Conservation (phyloP, 2,888 invertebrate species). For the Amitus sp. region DNA sequence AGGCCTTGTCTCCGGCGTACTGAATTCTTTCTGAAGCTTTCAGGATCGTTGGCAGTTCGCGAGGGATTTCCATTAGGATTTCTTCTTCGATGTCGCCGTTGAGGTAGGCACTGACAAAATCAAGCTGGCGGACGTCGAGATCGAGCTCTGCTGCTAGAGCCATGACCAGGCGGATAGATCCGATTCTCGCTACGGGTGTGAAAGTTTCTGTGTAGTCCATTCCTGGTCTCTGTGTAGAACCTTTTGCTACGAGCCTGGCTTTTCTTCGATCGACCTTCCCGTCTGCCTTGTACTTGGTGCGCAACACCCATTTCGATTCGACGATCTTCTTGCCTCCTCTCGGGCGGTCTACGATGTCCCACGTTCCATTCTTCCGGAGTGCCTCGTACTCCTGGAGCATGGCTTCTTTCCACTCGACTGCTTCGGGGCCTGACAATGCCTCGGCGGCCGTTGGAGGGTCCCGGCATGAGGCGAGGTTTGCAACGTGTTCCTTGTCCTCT, state of each 20-base stretch:
- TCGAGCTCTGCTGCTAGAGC: too few relatives aligned
- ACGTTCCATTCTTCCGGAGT: constrained; percentile 13
- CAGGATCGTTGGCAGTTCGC: neutral
- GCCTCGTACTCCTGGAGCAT: neutral
- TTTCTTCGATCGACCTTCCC: constrained; percentile 28
- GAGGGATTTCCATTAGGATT: constrained; percentile 31
- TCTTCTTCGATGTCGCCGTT: constrained; percentile 29
- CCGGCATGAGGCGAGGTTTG: too few relatives aligned
- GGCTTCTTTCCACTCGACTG: neutral
- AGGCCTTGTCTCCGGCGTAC: too few relatives aligned
- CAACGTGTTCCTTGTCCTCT: too few relatives aligned
- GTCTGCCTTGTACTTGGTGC: constrained; percentile 18
- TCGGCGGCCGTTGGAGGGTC: too few relatives aligned
- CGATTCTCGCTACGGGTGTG: constrained; percentile 29
- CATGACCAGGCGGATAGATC: constrained; percentile 32
- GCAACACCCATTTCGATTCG: too few relatives aligned
- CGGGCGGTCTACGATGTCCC: constrained; percentile 22
- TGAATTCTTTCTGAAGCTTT: neutral
- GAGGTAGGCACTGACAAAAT: constrained; percentile 40
- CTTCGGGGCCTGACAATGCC: neutral
- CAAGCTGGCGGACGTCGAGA: too few relatives aligned
- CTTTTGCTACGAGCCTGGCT: constrained; percentile 31
- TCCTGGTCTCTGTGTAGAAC: constrained; percentile 24
- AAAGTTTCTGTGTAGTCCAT: constrained; percentile 30
- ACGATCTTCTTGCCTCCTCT: constrained; percentile 4